Evolutionary conservation across 2,113 vertebrate genomes (phyloP), one percentile per base, ranked within the genome.

Genomic region (Percina caprodes): DNA sequence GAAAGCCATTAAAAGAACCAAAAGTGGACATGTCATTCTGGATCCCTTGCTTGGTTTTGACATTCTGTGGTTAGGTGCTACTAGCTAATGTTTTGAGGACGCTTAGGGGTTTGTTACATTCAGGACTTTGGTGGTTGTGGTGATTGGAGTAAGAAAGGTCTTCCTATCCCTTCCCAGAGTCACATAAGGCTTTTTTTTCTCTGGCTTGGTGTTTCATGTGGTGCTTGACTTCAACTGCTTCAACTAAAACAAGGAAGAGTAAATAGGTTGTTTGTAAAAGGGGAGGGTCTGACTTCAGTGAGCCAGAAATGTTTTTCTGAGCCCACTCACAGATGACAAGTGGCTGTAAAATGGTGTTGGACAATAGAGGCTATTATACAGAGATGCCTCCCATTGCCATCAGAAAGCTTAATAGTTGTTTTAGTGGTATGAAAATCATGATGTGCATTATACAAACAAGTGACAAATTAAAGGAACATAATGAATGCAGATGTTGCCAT

Each of bases 151-250:
- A 23, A 62, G 69, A 71, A 65, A 26, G 62, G 21, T 26, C 42
- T 30, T 23, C 12, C 61, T 70, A 51, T 69, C 72, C 48, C 77
- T 71, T 72, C 51, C 48, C 42, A 21, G 82, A 85, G 87, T 35
- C 68, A 74, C 74, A 54, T 30, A 52, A 77, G 80, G 63, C 42
- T 58, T 81, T 74, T 85, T 80, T 92, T 91, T 89, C 82, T 66
- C 42, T 73, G 19, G 35, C 39, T 67, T 15, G 16, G 66, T 68
- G 77, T 90, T 88, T 91, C 74, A 89, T 92, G 88, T 91, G 89
- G 91, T 52, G 48, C 49, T 67, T 60, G 61, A 54, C 59, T 79
- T 81, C 19, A 26, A 59, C 71, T 80, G 51, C 46, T 54, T 59
- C 48, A 39, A 89, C 82, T 82, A 87, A 85, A 78, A 79, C 74